Percentiles rank a stretch among this genome's conserved stretches.
Conservation (phyloP, 1,140 invertebrate species). For the Oryctes rhinoceros region DNA sequence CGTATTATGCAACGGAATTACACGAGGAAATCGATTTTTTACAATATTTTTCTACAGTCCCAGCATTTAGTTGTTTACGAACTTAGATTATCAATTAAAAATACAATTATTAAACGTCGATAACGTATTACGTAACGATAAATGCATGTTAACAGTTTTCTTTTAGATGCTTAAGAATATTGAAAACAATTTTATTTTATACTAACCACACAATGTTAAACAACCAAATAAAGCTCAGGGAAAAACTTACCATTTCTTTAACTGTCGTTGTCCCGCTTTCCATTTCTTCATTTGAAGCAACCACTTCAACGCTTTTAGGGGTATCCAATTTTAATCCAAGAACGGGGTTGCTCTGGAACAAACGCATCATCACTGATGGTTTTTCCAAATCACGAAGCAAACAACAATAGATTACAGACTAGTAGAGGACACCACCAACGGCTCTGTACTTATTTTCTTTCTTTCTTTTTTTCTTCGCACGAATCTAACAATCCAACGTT, state of each 20-base stretch:
- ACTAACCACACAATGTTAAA: too few species aligned
- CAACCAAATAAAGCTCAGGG: neutral
- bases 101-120: too few species aligned
- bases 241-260: conserved; percentile 21
- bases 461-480: neutral
- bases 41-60: too few species aligned
- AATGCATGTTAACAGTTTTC: too few species aligned
- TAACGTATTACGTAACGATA: too few species aligned
- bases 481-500: neutral
- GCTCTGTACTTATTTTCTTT: neutral
- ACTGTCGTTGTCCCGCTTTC: neutral
- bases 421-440: neutral
- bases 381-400: neutral
- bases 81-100: too few species aligned
- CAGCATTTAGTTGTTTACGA: too few species aligned
- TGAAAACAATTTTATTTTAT: too few species aligned
- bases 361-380: neutral
- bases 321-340: neutral
- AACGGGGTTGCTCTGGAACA: conserved; percentile 20
- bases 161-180: too few species aligned
- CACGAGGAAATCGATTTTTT: too few species aligned
- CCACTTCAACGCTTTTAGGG: neutral
- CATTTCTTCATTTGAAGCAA: neutral
- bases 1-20: too few species aligned
- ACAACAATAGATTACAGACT: neutral